Evolutionary conservation across 2,797 vertebrate genomes (phyloP).

Genomic region (Carapus acus): DNA sequence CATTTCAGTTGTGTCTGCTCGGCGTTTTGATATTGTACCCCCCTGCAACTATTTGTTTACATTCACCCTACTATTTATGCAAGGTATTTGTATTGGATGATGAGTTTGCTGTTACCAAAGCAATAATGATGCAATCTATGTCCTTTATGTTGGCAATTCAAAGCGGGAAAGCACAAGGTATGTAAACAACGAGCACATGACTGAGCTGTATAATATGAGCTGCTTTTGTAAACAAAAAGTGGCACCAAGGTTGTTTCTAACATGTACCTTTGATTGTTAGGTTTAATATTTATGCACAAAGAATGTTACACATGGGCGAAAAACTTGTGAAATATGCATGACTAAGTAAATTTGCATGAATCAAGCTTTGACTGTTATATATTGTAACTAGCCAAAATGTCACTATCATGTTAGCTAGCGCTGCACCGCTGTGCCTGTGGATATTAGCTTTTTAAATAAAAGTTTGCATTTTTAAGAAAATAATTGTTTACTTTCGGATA

Average conservation of each 20-base stretch:
- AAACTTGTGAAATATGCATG: slow-evolving; percentile 55
- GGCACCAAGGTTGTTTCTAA: slow-evolving; percentile 12
- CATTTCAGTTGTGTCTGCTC: slow-evolving; percentile 39
- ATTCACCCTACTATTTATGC: slow-evolving; percentile 52
- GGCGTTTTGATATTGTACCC: slow-evolving; percentile 32
- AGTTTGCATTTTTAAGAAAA: slow-evolving; percentile 37
- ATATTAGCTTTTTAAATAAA: slow-evolving; percentile 54
- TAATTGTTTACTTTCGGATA: no score
- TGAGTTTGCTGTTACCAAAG: slow-evolving; percentile 44
- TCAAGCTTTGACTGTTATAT: slow-evolving; percentile 30
- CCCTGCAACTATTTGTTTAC: slow-evolving; percentile 50
- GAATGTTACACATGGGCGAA: slow-evolving; percentile 36
- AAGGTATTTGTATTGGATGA: slow-evolving; percentile 27
- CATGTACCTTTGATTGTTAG: no score
- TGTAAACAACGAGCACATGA: slow-evolving; percentile 39
- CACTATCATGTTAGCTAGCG: slow-evolving; percentile 26
- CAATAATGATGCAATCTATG: slow-evolving; percentile 58
- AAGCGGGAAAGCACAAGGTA: slow-evolving; percentile 51
- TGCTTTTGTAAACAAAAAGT: slow-evolving; percentile 31
- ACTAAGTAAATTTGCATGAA: slow-evolving; percentile 50
- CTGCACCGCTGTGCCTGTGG: slow-evolving; percentile 60
- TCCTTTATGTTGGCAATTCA: slow-evolving; percentile 33
- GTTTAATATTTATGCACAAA: slow-evolving; percentile 20
- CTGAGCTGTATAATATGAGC: no score
- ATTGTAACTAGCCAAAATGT: slow-evolving; percentile 9